Evolutionary conservation across 2,888 invertebrate species (phyloP), one percentile per base, ranked within the genome.

Genomic region (Helleia helle): DNA sequence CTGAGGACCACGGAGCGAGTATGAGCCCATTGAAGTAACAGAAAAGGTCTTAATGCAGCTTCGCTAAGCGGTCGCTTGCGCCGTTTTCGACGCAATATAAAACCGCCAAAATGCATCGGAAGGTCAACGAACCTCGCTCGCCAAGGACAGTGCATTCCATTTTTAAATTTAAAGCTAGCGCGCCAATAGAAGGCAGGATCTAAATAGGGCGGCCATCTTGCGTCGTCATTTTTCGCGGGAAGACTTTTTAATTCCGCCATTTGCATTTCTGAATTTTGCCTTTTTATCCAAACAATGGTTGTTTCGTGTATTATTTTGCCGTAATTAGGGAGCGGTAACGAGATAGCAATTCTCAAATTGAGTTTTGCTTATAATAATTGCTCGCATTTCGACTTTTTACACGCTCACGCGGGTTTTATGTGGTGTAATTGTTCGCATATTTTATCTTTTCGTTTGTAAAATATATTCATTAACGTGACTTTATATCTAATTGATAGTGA

Each of bases 121-220:
- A 83, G 84, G 81, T 83, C 75, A 67, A 80, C 72, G 83, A 79
- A 75, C 83, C 65, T 59, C 46, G 62, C 61, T 58, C 68, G 62
- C 81, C 83, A 84, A 84, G 84, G 84, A 84, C 84, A 84, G 75
- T 74, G 83, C 83, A 84, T 81, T 83, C 79, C 77, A 77, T 83
- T 83, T 83, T 83, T 80, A 75, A 80, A 72, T 73, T 73, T 68
- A 71, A 80, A 70, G 71, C 76, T 84, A 81, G 83, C 81, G 70
- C 72, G 66, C 81, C 81, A 79, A 81, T 81, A 81, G 81, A 79
- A 73, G 71, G 73, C 73, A 65, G 66, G 69, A 71, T 80, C 84
- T 84, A 83, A 83, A 80, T 80, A 80, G 75, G 68, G 55, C 74
- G 67, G 83, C 83, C 84, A 83, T 84, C 74, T 81, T 83, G 75